Evolutionary conservation across 2,888 invertebrate species (phyloP), one percentile per base, ranked within the genome.

Genomic region (Hesperia comma): DNA sequence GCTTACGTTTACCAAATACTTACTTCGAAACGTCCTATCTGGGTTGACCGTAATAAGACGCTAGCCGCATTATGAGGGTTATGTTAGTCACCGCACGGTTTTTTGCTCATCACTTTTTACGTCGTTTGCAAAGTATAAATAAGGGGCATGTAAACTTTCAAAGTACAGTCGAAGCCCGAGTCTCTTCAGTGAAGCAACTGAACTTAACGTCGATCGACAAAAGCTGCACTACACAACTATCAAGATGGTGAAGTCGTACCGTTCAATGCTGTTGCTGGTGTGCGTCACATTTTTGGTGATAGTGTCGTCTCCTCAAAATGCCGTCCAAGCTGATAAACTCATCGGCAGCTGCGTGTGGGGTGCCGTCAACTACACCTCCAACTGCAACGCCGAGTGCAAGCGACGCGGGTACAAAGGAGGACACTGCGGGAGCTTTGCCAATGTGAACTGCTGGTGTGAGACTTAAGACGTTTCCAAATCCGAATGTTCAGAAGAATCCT

Each of bases 301-400:
- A 54, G 71, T 78, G 14, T 77, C 77, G 14, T 63, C 71, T 12
- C 77, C 75, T 5, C 70, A 75, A 53, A 75, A 78, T 57, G 68
- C 61, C 6, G 78, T 66, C 0, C 19, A 53, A 6, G 79, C 79
- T 0, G 79, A 79, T 56, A 71, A 68, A 14, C 74, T 61, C 3
- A 68, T 79, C 26, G 79, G 79, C 26, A 79, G 79, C 69, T 79
- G 79, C 46, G 79, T 79, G 0, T 79, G 78, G 78, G 79, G 79
- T 0, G 79, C 70, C 3, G 77, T 77, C 0, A 33, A 79, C 72
- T 79, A 79, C 66, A 77, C 74, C 0, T 78, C 80, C 0, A 61
- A 79, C 61, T 79, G 79, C 62, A 76, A 77, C 33, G 26, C 37
- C 0, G 79, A 79, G 58, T 79, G 79, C 71, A 74, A 74, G 55